A percentile compares a stretch with the other conserved stretches of the same genome.
phyloP scores from a whole-genome alignment of 2,797 vertebrate genomes.

The Diplodus sargus region DNA sequence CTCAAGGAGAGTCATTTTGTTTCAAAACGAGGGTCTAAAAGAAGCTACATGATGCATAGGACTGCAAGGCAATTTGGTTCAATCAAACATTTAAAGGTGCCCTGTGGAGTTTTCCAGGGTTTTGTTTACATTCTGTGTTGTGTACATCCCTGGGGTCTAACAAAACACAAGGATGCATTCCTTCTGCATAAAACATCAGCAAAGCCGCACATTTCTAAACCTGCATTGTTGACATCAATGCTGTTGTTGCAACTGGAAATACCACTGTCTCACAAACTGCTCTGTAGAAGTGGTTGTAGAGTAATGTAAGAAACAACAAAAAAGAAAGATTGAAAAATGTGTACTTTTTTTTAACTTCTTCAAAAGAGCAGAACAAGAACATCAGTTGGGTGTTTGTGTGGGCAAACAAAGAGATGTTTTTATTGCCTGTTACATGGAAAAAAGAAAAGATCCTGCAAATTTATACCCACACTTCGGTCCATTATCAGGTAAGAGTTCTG shows the following conservation, averaged over 20 bases:
- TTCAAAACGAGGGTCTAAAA: neutral
- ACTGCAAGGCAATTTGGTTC: neutral
- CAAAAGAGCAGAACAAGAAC: neutral
- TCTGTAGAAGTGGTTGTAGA: neutral
- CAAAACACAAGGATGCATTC: neutral
- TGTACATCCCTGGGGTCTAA: neutral
- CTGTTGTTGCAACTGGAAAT: neutral
- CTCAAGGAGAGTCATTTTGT: neutral
- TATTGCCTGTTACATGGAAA: neutral
- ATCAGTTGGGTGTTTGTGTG: neutral
- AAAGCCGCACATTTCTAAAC: neutral
- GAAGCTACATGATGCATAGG: neutral
- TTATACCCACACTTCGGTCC: neutral
- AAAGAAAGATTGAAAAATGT: too few relatives aligned
- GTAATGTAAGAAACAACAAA: too few relatives aligned
- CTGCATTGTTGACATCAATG: neutral
- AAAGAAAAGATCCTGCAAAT: neutral
- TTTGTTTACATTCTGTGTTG: neutral
- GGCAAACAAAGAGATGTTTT: neutral
- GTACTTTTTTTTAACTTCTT: neutral
- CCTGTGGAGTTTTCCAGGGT: neutral
- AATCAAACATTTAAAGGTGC: neutral
- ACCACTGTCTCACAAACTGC: neutral
- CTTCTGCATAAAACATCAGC: neutral
- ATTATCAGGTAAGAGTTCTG: neutral